These are phyloP conservation scores for Epizoanthus stellaris DNA, from an alignment of 92 coral and sea anemone genomes.

Conservation along the genomic window DNA sequence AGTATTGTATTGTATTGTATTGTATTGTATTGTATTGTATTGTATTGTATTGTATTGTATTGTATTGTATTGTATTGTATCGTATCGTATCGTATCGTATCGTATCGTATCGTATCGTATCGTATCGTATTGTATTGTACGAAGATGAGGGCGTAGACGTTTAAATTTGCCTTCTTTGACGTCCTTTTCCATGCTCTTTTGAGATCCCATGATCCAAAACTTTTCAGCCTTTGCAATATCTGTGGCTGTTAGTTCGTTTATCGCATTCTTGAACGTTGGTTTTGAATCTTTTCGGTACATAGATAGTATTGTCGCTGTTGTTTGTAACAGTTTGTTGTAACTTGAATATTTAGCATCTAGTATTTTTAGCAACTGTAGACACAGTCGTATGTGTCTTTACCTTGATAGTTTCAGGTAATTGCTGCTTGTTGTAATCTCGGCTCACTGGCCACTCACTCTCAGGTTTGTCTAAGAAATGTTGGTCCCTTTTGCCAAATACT, in stretches of 20 bases:
- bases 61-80: no score
- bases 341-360: constrained; percentile 29
- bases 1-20: no score
- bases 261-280: constrained; percentile 40
- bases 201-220: constrained; percentile 35
- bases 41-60: no score
- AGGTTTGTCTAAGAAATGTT: constrained; percentile 26
- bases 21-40: no score
- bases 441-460: background rate
- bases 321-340: constrained; percentile 43
- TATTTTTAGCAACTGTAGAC: no score
- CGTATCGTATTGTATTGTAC: no score
- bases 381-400: background rate
- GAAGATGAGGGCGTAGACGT: constrained; percentile 29
- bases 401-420: constrained; percentile 51
- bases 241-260: no score
- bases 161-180: constrained; percentile 25
- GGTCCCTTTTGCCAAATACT: constrained; percentile 54
- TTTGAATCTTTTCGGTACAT: constrained; percentile 31
- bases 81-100: no score
- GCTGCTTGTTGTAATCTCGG: background rate
- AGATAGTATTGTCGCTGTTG: constrained; percentile 42
- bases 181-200: background rate
- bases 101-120: no score
- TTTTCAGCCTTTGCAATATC: constrained; percentile 20